phyloP scores from a whole-genome alignment of 2,113 vertebrate species.

The Oriolus oriolus region DNA sequence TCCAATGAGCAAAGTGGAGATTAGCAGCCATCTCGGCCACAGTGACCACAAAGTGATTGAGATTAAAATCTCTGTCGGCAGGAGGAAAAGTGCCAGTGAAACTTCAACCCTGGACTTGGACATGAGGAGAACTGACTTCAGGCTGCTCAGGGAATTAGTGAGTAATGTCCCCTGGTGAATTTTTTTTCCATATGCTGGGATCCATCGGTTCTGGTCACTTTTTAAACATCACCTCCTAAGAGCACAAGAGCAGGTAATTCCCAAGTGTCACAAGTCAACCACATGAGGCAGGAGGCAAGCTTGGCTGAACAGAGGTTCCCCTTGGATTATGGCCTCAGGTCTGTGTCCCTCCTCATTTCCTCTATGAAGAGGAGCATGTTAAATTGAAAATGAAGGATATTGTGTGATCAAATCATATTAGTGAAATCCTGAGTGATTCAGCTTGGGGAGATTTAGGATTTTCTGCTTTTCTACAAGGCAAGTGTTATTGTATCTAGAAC shows the following conservation, averaged over 20 bases:
- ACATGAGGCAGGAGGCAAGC: not conserved
- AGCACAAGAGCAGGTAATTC: not conserved
- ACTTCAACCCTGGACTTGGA: not conserved
- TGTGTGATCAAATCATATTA: not conserved
- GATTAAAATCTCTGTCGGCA: not conserved
- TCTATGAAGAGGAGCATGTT: not conserved
- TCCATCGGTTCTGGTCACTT: not conserved
- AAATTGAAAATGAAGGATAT: not conserved
- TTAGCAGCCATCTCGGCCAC: not conserved
- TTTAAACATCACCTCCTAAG: not conserved
- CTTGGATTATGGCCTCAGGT: not conserved
- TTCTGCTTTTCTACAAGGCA: not conserved
- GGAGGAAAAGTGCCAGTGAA: not conserved
- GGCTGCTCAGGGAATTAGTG: not conserved
- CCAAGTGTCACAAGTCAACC: not conserved
- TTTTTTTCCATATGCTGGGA: not conserved
- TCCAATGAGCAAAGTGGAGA: fast-evolving
- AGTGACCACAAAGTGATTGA: fast-evolving
- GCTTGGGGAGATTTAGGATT: not conserved
- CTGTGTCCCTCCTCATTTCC: not conserved
- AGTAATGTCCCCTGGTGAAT: not conserved
- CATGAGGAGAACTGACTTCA: not conserved
- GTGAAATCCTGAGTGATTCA: not conserved
- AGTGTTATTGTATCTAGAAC: not conserved
- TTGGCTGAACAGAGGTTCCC: not conserved